Conservation (phyloP, 2,888 invertebrate species). For the Phytoseiulus persimilis region DNA sequence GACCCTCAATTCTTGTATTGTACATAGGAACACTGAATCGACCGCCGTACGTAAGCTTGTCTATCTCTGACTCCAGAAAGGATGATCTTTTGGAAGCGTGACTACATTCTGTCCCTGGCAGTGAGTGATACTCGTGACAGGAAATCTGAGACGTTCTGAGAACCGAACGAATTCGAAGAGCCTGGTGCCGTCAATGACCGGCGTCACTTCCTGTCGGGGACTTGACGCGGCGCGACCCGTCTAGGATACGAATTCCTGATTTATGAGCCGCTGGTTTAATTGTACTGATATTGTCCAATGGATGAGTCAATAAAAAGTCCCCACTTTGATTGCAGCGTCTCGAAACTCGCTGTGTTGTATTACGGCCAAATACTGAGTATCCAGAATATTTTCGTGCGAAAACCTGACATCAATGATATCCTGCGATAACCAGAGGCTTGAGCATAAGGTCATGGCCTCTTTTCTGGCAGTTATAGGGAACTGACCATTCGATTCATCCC, state of each 20-base stretch:
- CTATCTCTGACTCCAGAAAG: not conserved
- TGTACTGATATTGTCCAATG: not conserved
- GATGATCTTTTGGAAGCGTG: not conserved
- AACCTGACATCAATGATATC: too few relatives aligned
- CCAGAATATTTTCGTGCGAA: too few relatives aligned
- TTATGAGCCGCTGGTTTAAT: not conserved
- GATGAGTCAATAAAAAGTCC: not conserved
- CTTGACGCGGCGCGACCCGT: not conserved
- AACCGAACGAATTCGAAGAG: not conserved
- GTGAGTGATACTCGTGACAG: not conserved
- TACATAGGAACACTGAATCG: not conserved
- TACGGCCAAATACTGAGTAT: too few relatives aligned
- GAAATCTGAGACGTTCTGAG: not conserved
- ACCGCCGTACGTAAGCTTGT: not conserved
- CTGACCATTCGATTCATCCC: too few relatives aligned
- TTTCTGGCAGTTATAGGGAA: too few relatives aligned
- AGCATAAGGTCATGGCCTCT: too few relatives aligned
- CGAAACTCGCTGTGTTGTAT: not conserved
- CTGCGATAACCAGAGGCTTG: too few relatives aligned
- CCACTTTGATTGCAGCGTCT: not conserved
- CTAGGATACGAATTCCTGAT: not conserved
- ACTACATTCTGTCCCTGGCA: not conserved
- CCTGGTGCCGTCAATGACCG: not conserved
- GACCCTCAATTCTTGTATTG: not conserved
- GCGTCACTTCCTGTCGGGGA: not conserved